Conservation (phyloP, 1,140 invertebrate genomes). For the Carposina sasakii region DNA sequence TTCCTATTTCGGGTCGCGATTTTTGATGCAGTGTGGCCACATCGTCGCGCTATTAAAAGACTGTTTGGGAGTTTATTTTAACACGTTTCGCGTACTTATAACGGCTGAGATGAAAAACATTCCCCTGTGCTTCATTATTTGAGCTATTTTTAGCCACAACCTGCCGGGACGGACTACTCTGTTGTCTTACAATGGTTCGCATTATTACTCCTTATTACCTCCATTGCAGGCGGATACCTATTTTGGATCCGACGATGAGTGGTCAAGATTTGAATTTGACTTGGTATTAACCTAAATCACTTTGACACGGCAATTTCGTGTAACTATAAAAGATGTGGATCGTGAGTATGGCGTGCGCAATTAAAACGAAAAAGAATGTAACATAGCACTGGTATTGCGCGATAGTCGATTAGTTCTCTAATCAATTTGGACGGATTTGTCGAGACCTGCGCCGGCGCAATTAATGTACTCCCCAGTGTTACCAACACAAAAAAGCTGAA, state of each 20-base stretch:
- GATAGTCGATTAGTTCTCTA: constrained; percentile 51
- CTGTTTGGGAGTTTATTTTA: constrained; percentile 69
- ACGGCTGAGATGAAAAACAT: constrained; percentile 68
- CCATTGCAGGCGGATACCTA: no score
- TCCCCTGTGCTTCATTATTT: constrained; percentile 70
- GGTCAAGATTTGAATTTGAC: no score
- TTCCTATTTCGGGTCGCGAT: constrained; percentile 59
- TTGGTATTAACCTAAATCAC: constrained; percentile 34
- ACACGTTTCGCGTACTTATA: constrained; percentile 69
- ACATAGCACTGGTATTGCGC: constrained; percentile 45
- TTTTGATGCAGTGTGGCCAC: constrained; percentile 59
- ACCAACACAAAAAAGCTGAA: constrained; percentile 49
- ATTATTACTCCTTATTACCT: constrained; percentile 49
- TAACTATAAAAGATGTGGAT: constrained; percentile 35
- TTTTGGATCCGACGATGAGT: no score
- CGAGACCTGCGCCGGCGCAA: constrained; percentile 41
- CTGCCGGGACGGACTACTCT: constrained; percentile 63
- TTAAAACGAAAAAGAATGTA: constrained; percentile 45
- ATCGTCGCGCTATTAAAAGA: constrained; percentile 67
- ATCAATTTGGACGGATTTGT: constrained; percentile 61
- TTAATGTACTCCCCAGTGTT: constrained; percentile 54
- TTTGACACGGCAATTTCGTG: constrained; percentile 37
- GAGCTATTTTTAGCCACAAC: constrained; percentile 68
- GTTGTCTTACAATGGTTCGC: constrained; percentile 58
- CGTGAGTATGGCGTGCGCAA: constrained; percentile 35